Evolutionary conservation across 2,888 invertebrate species (phyloP).

Genomic region (Seladonia tumulorum): DNA sequence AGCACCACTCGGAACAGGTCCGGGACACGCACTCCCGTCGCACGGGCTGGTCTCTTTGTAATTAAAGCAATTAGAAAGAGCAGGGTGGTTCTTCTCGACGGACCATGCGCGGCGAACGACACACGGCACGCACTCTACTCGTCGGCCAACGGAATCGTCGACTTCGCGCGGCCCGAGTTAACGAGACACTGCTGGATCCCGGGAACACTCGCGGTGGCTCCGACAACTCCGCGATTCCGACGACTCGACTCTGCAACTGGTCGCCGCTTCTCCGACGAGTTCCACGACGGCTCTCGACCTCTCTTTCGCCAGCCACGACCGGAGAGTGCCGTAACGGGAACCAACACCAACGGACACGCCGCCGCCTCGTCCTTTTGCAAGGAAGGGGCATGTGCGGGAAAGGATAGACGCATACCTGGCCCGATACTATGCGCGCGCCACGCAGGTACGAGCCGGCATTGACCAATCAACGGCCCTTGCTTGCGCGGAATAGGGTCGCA

Average conservation of each 20-base stretch:
- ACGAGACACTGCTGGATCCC: constrained; percentile 17
- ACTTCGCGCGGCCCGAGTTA: constrained; percentile 38
- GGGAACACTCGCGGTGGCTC: background rate
- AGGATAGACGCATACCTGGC: constrained; percentile 54
- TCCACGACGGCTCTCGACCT: constrained; percentile 35
- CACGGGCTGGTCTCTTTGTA: constrained; percentile 38
- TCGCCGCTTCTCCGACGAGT: background rate
- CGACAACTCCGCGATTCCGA: constrained; percentile 15
- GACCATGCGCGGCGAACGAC: constrained; percentile 61
- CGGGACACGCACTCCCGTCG: constrained; percentile 8
- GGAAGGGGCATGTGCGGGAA: constrained; percentile 59
- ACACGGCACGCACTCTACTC: constrained; percentile 6
- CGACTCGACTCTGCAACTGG: background rate
- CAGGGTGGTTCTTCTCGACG: constrained; percentile 52
- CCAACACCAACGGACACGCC: constrained; percentile 35
- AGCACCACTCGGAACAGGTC: background rate
- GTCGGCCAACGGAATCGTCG: constrained; percentile 34
- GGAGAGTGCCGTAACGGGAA: constrained; percentile 61
- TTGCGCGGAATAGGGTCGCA: constrained; percentile 29
- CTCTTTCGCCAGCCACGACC: constrained; percentile 46
- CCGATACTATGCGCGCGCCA: constrained; percentile 43
- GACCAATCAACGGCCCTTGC: constrained; percentile 45
- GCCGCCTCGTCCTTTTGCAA: constrained; percentile 53
- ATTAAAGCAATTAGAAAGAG: constrained; percentile 58
- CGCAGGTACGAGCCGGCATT: constrained; percentile 49